Evolutionary conservation across 1,140 invertebrate species (phyloP).

Genomic region (Homarus americanus): DNA sequence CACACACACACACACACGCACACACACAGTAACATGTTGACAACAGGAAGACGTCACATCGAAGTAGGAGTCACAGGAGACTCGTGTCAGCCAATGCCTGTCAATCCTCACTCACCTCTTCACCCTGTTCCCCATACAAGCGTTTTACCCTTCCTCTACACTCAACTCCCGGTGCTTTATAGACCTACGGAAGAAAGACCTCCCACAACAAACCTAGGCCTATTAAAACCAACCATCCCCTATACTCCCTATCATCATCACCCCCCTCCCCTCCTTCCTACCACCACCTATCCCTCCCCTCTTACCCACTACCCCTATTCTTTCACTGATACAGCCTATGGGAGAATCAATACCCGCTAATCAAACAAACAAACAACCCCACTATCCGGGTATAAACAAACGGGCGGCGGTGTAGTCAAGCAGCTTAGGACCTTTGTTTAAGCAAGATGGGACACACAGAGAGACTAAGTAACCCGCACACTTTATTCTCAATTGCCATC

Average conservation of each 20-base stretch:
- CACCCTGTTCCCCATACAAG: neutral
- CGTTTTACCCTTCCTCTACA: neutral
- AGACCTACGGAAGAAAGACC: constrained; percentile 16
- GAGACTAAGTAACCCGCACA: neutral
- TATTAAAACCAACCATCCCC: neutral
- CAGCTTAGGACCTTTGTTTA: constrained; percentile 1
- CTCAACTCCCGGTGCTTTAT: neutral
- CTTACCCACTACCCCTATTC: neutral
- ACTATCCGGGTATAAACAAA: neutral
- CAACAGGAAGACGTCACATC: neutral
- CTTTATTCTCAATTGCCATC: neutral
- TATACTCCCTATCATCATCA: too few relatives aligned
- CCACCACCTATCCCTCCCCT: neutral
- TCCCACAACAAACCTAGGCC: constrained; percentile 6
- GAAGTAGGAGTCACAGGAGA: neutral
- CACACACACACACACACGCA: too few relatives aligned
- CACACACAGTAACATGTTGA: too few relatives aligned
- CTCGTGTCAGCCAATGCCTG: neutral
- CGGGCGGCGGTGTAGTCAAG: neutral
- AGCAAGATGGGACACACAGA: neutral
- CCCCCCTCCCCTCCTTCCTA: too few relatives aligned
- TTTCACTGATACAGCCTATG: neutral
- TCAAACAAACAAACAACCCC: constrained; percentile 18
- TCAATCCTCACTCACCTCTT: constrained; percentile 3
- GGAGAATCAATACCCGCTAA: neutral